Evolutionary conservation across 2,113 vertebrate genomes (phyloP), one percentile per base, ranked within the genome.

Genomic region (Chionomys nivalis): DNA sequence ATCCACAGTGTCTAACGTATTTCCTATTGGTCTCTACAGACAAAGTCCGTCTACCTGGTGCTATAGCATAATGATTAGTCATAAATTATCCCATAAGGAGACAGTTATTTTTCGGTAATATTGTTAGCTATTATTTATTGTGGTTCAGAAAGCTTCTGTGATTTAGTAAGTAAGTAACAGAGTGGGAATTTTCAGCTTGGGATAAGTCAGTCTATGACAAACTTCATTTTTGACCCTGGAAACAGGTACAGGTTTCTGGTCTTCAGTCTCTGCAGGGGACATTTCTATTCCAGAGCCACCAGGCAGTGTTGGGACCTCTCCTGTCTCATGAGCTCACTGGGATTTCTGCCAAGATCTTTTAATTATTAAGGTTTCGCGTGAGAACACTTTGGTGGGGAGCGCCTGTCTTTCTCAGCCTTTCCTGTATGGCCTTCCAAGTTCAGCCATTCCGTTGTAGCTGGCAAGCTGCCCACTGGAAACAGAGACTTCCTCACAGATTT

Each of bases 141-240:
- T 42, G 58, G 42, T 31, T 49, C 36, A 21, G 52, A 42, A 76
- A 81, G 58, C 19, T 78, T 79, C 26, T 68, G 7, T 28, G 58
- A 81, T 65, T 93, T 87, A 87, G 66, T 44, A 68, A 61, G 11
- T 21, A 33, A 63, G 44, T 24, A 49, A 24, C 33, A 66, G 47
- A 24, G 4, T 17, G 23, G 28, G 23, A 72, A 63, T 94, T 52
- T 76, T 39, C 12, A n/a, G 47, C 26, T 78, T 96, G 77, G 52
- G 75, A 97, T 96, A 93, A 92, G 81, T 33, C 65, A 95, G 49
- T 91, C 90, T 88, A 65, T 3, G 13, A 21, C 11, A 42, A 87
- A 90, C 26, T 95, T 92, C 96, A 92, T 94, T 96, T 11, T 88
- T 87, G 87, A 83, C 77, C 93, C 4, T 73, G 47, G 33, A 19